These are phyloP conservation scores for Nyctereutes procyonoides DNA, from an alignment of 2,113 vertebrate genomes.

Conservation along the genomic window DNA sequence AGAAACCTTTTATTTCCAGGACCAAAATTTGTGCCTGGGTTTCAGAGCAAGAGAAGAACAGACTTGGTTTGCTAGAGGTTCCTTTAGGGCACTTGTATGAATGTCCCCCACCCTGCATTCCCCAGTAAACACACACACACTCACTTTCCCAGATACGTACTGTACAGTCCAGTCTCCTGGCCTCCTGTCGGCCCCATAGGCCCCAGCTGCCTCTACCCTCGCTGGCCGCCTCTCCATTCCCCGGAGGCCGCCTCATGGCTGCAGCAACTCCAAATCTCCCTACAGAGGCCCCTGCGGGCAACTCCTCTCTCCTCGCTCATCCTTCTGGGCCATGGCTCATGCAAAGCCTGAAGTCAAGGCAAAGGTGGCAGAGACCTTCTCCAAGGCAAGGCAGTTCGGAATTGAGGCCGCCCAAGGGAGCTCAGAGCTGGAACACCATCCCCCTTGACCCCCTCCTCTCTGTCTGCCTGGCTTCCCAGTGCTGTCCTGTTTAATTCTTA, in stretches of 20 bases:
- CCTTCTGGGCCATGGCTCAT: conserved; percentile 54
- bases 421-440: not conserved
- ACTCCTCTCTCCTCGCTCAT: not conserved
- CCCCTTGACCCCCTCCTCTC: not conserved
- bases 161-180: conserved; percentile 49
- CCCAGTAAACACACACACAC: not conserved
- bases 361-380: conserved; percentile 34
- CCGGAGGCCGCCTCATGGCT: conserved; percentile 59
- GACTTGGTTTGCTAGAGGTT: not conserved
- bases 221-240: conserved; percentile 19
- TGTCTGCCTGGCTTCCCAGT: conserved; percentile 58
- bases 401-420: not conserved
- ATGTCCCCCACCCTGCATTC: not conserved
- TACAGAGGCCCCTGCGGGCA: not conserved
- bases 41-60: conserved; percentile 27
- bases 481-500: conserved; percentile 81
- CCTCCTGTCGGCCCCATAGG: conserved; percentile 30
- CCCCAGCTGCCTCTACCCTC: conserved; percentile 47
- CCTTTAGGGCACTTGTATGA: not conserved
- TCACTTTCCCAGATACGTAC: conserved; percentile 68
- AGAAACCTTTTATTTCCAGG: conserved; percentile 3
- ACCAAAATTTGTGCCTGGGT: not conserved
- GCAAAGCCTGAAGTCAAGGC: not conserved
- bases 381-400: not conserved
- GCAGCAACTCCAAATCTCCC: conserved; percentile 4